Evolutionary conservation across 2,797 vertebrate species (phyloP).

Genomic region (Petrocephalus schoutedeni): DNA sequence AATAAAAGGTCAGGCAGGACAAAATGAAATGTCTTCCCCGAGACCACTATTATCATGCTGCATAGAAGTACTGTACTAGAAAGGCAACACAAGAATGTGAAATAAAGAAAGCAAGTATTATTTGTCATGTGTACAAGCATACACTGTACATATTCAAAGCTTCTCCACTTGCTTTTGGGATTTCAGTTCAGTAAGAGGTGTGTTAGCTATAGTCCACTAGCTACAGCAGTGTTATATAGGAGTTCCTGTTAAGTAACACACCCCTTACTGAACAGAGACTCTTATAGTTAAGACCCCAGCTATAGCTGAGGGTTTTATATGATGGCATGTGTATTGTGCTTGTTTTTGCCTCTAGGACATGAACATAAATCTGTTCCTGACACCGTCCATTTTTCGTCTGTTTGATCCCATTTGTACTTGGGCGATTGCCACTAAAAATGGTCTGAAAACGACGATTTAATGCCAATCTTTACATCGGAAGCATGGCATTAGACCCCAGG

Average conservation of each 20-base stretch:
- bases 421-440: background rate
- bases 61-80: background rate
- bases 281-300: background rate
- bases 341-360: background rate
- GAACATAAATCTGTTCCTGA: background rate
- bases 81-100: background rate
- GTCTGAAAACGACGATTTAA: background rate
- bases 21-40: background rate
- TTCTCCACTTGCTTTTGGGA: no score
- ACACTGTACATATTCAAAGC: no score
- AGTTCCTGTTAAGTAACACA: background rate
- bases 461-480: background rate
- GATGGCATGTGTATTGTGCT: background rate
- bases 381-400: background rate
- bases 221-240: background rate
- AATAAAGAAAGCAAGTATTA: background rate
- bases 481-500: background rate
- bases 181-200: background rate
- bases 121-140: no score
- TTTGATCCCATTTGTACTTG: background rate
- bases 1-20: background rate
- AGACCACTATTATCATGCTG: background rate
- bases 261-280: background rate
- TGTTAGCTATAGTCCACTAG: background rate
- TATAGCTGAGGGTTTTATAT: background rate